phyloP scores from a whole-genome alignment of 2,797 vertebrate genomes.

The Monodelphis domestica region DNA sequence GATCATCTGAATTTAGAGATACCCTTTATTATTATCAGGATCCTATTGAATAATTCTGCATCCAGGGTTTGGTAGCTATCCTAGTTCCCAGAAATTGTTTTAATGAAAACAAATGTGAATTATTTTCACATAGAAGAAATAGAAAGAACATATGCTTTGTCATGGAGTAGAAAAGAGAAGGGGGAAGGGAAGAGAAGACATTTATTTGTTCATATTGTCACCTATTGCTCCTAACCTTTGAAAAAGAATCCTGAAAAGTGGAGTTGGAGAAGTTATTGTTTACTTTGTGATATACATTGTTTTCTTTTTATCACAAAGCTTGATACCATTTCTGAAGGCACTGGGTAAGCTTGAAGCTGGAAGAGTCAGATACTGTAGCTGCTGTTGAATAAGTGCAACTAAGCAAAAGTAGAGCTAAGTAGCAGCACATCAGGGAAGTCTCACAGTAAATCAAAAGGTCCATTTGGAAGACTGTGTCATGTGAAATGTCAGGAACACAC shows the following conservation, averaged over 20 bases:
- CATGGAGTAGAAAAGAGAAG: not conserved
- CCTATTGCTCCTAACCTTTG: not conserved
- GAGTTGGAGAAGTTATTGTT: not conserved
- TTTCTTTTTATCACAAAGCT: not conserved
- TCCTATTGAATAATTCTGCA: not conserved
- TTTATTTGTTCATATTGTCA: not conserved
- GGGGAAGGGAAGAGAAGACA: not conserved
- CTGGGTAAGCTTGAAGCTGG: not conserved
- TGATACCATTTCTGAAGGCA: not conserved
- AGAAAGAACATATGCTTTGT: not conserved
- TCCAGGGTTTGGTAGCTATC: not conserved
- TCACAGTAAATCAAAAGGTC: not conserved
- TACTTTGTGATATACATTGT: not conserved
- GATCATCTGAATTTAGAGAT: not conserved
- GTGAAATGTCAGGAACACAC: not conserved
- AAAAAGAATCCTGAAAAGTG: not conserved
- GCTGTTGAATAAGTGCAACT: not conserved
- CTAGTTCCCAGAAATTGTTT: not conserved
- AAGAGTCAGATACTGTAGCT: not conserved
- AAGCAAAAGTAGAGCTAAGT: not conserved
- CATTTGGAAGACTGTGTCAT: not conserved
- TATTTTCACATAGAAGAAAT: not conserved
- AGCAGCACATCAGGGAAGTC: not conserved
- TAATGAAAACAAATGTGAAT: not conserved
- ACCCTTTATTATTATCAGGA: not conserved